Percentiles rank a stretch among this genome's conserved stretches.
Evolutionary conservation across 2,888 invertebrate species (phyloP).

Genomic region (Agrilus cyanescens): DNA sequence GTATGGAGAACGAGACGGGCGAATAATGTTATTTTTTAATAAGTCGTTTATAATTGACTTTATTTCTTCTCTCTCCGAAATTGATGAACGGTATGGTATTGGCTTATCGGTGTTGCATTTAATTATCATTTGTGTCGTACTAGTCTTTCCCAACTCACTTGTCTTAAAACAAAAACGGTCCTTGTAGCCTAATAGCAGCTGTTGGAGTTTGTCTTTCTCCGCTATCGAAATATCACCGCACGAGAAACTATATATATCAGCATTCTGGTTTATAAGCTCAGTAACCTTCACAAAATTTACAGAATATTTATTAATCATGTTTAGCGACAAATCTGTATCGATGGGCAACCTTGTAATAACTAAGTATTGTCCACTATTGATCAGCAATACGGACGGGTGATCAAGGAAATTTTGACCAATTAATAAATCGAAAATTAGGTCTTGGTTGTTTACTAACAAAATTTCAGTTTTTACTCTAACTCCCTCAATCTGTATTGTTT

Average conservation of each 20-base stretch:
- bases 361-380: background rate
- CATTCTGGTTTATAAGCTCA: background rate
- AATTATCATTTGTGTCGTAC: constrained; percentile 3
- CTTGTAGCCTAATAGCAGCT: constrained; percentile 8
- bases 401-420: constrained; percentile 4
- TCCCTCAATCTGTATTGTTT: constrained; percentile 3
- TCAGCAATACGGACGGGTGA: constrained; percentile 1
- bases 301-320: constrained; percentile 2
- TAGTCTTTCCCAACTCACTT: constrained; percentile 4
- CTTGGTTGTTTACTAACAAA: background rate
- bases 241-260: background rate
- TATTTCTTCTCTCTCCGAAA: constrained; percentile 1
- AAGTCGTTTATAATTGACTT: background rate
- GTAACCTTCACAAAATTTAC: background rate
- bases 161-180: constrained; percentile 6
- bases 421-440: constrained; percentile 4
- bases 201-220: constrained; percentile 6
- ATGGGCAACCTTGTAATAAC: background rate
- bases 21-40: constrained; percentile 1
- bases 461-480: constrained; percentile 2
- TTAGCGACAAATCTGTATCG: background rate
- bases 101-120: constrained; percentile 3
- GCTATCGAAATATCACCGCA: background rate
- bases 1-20: constrained; percentile 1
- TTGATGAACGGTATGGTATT: constrained; percentile 1